Base-by-base conservation (phyloP, 2,797 vertebrate species). In the Pachyuromys duprasi region DNA sequence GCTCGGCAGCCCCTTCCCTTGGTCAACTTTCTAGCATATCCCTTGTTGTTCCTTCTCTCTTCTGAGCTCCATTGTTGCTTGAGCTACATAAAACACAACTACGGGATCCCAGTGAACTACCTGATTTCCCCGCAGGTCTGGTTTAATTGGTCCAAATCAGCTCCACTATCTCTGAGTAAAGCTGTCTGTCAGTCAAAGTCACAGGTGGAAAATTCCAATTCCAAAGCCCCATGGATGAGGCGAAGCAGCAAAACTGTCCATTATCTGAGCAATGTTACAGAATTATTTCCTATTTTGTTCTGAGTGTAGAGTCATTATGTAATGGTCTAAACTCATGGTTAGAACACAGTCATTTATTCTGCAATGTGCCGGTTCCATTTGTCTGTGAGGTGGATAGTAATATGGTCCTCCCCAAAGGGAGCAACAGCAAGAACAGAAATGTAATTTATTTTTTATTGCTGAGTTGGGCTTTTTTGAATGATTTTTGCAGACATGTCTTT, bases 401-500 rank as follows among this genome's bases (percentile, higher is more conserved):
- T 92, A n/a, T 86, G 36, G 39, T 97, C 55, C 14, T 97, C 97
- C 97, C 97, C 94, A 88, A 97, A 97, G 89, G 70, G 67, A 94
- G 92, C 86, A 97, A 90, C 39, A 96, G 93, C 75, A 94, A 97
- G 90, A 94, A 97, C 0, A 33, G 83, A 95, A 95, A 96, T 70
- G 18, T 70, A 91, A 96, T 97, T 97, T 89, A 79, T 83, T 94
- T 79, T 95, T 96, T 95, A 97, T 96, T 97, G 95, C 65, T 95
- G 94, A 95, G 88, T 94, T 92, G 95, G 57, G 65, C 76, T 96
- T 97, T 97, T 98, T 94, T 86, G 91, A 95, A 96, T 86, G 89
- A 96, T 95, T 97, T 97, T 98, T 95, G 82, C 88, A 96, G 97
- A 94, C 87, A 20, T 86, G 76, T 96, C 74, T 97, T 97, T 98